Evolutionary conservation across 2,888 invertebrate genomes (phyloP).

Genomic region (Spodoptera littoralis): DNA sequence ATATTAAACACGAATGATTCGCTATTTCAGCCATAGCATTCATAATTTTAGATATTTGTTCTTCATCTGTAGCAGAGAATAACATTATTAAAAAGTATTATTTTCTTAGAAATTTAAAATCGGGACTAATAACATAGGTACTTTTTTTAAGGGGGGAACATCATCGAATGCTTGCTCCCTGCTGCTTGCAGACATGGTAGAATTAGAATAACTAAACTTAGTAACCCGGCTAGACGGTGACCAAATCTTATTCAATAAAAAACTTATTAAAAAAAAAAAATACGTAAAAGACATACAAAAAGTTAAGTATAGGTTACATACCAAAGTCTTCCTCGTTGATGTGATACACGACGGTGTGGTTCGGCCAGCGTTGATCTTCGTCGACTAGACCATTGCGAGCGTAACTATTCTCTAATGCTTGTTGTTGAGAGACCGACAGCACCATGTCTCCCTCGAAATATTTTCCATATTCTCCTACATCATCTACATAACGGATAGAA

Average conservation of each 20-base stretch:
- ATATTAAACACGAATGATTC: conserved; percentile 81
- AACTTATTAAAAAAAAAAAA: not conserved
- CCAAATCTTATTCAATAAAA: conserved; percentile 2
- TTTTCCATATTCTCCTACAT: conserved; percentile 74
- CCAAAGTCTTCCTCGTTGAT: conserved; percentile 82
- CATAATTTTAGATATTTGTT: conserved; percentile 77
- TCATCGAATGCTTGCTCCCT: too few species aligned
- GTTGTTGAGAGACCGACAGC: conserved; percentile 68
- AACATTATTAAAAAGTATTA: not conserved
- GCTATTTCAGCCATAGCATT: conserved; percentile 80
- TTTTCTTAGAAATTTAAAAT: not conserved
- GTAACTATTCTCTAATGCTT: conserved; percentile 58
- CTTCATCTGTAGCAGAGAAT: conserved; percentile 69
- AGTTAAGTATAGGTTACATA: conserved; percentile 56
- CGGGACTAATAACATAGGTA: not conserved
- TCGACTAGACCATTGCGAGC: conserved; percentile 79
- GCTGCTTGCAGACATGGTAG: conserved; percentile 26
- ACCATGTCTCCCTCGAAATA: conserved; percentile 87
- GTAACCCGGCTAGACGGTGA: too few species aligned
- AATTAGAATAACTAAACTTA: not conserved
- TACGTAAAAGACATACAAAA: not conserved
- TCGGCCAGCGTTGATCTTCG: conserved; percentile 82
- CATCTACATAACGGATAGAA: too few species aligned
- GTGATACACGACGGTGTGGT: conserved; percentile 79
- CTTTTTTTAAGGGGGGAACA: too few species aligned